Evolutionary conservation across 2,113 vertebrate species (phyloP).

Genomic region (Ifrita kowaldi): DNA sequence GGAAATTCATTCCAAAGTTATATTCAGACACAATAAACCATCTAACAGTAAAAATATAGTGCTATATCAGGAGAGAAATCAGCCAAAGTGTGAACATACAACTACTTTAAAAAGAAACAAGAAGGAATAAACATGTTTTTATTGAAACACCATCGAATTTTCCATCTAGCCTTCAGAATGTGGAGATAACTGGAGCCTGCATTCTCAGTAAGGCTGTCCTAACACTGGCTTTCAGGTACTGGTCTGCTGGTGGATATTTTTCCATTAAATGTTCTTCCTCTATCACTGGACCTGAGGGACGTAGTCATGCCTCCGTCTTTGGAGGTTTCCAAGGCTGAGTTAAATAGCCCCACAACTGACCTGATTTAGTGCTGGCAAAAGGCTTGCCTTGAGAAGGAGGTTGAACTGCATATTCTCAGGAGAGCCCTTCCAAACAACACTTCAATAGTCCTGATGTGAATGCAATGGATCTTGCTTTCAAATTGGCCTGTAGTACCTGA

Average conservation of each 20-base stretch:
- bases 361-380: background rate
- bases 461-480: background rate
- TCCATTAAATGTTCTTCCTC: background rate
- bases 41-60: background rate
- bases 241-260: background rate
- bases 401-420: background rate
- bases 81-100: background rate
- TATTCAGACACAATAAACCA: background rate
- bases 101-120: background rate
- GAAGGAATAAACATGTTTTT: background rate
- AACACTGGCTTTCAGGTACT: background rate
- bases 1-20: background rate
- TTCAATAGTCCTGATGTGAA: background rate
- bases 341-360: background rate
- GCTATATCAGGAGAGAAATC: background rate
- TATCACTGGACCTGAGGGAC: background rate
- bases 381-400: background rate
- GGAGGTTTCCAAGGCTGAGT: background rate
- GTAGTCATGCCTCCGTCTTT: background rate
- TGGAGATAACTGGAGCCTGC: fast-evolving
- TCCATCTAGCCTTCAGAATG: background rate
- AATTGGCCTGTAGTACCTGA: background rate
- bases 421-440: background rate
- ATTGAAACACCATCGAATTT: background rate
- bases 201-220: background rate